phyloP scores from a whole-genome alignment of 2,797 vertebrate genomes.

The Holocentrus rufus region DNA sequence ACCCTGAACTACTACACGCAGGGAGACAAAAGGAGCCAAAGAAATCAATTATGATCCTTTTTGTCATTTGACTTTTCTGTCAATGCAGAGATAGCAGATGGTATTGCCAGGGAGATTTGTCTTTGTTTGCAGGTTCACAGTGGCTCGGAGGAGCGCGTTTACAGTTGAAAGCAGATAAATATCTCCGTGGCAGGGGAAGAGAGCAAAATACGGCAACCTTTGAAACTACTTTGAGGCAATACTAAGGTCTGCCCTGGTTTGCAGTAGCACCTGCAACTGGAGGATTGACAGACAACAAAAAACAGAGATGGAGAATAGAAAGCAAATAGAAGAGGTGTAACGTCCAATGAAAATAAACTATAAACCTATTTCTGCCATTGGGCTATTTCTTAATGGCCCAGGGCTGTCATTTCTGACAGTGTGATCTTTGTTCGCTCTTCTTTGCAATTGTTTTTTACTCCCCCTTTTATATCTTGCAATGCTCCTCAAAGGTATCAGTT shows the following conservation, averaged over 20 bases:
- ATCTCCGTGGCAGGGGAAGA: slow-evolving; percentile 6
- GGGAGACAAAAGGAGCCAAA: slow-evolving; percentile 18
- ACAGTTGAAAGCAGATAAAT: slow-evolving; percentile 18
- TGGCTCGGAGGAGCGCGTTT: slow-evolving; percentile 17
- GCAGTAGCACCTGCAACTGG: not conserved
- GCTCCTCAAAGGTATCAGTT: too few relatives aligned
- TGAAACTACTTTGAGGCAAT: slow-evolving; percentile 12
- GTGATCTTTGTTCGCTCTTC: not conserved
- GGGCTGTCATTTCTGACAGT: not conserved
- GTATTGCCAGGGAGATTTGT: slow-evolving; percentile 10
- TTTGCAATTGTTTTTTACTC: too few relatives aligned
- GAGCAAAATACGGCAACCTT: slow-evolving; percentile 3
- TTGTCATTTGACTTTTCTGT: slow-evolving; percentile 21
- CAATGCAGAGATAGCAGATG: slow-evolving; percentile 20
- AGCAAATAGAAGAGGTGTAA: not conserved
- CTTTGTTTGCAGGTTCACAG: slow-evolving; percentile 8
- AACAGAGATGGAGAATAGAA: not conserved
- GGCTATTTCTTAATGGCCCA: slow-evolving; percentile 2
- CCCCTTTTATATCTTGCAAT: too few relatives aligned
- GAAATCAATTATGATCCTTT: slow-evolving; percentile 25
- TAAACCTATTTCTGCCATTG: not conserved
- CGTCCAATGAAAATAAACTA: not conserved
- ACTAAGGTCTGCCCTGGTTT: not conserved
- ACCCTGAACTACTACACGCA: slow-evolving; percentile 22
- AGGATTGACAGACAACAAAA: not conserved